Evolutionary conservation across 2,888 invertebrate genomes (phyloP).

Genomic region (Dicyrtoma fusca): DNA sequence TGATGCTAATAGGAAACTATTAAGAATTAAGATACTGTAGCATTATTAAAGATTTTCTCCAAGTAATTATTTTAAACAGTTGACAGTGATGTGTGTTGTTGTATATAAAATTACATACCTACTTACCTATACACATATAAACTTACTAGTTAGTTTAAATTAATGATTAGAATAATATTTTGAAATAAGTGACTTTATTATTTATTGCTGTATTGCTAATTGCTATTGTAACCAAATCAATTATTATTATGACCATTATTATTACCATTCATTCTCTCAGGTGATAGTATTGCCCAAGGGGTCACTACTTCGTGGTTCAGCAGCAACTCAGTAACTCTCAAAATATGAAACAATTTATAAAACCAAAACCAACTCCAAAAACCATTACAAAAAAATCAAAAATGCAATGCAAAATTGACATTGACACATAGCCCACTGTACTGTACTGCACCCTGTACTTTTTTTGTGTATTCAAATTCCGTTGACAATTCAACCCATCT

Average conservation of each 20-base stretch:
- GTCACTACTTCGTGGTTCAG: conserved; percentile 31
- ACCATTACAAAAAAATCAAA: too few relatives aligned
- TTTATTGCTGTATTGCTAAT: neutral
- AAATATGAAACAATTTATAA: too few relatives aligned
- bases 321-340: conserved; percentile 5
- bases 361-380: too few relatives aligned
- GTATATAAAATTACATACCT: neutral
- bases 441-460: too few relatives aligned
- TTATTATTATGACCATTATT: conserved; percentile 18
- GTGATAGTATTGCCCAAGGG: conserved; percentile 46
- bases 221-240: neutral
- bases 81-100: neutral
- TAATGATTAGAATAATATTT: neutral
- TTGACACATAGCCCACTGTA: too few relatives aligned
- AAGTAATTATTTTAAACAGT: neutral
- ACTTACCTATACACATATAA: too few relatives aligned
- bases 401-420: too few relatives aligned
- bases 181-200: neutral
- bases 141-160: neutral
- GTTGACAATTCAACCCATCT: too few relatives aligned
- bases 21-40: too few relatives aligned
- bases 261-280: conserved; percentile 41
- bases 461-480: too few relatives aligned
- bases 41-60: too few relatives aligned
- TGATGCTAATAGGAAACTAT: too few relatives aligned